Percentiles rank a stretch among this genome's conserved stretches.
phyloP scores from a whole-genome alignment of 35 echinoderm and acorn worm genomes.

The Diadema setosum region DNA sequence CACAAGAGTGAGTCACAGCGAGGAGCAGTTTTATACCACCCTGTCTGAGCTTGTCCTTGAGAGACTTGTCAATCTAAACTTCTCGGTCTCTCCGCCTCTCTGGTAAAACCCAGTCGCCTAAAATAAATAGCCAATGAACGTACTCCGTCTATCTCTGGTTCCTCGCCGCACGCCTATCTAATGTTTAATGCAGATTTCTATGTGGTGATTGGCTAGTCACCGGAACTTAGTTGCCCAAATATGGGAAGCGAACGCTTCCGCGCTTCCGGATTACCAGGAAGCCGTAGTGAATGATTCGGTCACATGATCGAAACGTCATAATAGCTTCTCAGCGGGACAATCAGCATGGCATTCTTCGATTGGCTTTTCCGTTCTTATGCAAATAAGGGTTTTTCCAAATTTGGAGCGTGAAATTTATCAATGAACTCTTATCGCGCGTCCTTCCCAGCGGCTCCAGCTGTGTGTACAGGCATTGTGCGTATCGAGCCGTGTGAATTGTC shows the following conservation, averaged over 20 bases:
- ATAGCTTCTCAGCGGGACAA: constrained; percentile 10
- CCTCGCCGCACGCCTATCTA: neutral
- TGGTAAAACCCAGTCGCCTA: constrained; percentile 1
- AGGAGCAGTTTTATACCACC: neutral
- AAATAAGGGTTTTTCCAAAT: constrained; percentile 2
- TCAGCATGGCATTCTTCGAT: neutral
- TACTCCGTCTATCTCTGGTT: neutral
- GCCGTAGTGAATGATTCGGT: constrained; percentile 6
- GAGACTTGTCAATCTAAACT: neutral
- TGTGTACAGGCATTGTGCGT: neutral
- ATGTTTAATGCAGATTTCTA: neutral
- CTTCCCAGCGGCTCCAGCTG: neutral
- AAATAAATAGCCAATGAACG: neutral
- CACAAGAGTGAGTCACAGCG: neutral
- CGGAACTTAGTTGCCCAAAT: neutral
- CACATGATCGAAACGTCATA: constrained; percentile 10
- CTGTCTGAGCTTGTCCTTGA: neutral
- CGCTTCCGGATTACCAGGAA: constrained; percentile 27
- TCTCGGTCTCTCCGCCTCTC: neutral
- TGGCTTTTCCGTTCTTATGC: neutral
- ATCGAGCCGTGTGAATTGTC: neutral
- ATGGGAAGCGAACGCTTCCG: neutral
- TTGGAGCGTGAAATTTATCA: neutral
- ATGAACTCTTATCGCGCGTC: neutral
- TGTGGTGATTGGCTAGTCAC: neutral